Percentiles rank a stretch among this genome's conserved stretches.
phyloP scores from a whole-genome alignment of 2,888 invertebrate genomes.

The Himalopsyche anomala region DNA sequence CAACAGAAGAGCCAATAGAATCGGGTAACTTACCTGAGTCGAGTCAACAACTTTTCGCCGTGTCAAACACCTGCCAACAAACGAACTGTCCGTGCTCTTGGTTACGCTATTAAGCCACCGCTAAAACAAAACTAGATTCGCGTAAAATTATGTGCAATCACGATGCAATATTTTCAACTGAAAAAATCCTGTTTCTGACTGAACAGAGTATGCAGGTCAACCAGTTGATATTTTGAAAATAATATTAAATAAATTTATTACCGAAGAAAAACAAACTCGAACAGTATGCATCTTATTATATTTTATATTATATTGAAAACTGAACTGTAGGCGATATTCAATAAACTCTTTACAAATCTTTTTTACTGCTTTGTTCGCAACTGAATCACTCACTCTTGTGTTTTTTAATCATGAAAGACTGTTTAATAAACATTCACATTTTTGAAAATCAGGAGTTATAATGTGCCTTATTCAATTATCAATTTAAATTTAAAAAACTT shows the following conservation, averaged over 20 bases:
- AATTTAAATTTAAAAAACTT: no score
- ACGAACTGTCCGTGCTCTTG: neutral
- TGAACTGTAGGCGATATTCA: no score
- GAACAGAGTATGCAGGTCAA: neutral
- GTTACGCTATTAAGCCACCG: conserved; percentile 2
- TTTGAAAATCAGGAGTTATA: no score
- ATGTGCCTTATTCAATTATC: no score
- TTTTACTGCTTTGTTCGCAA: neutral
- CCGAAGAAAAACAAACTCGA: no score
- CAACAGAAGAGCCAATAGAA: conserved; percentile 47
- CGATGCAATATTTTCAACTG: neutral
- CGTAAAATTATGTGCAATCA: conserved; percentile 26
- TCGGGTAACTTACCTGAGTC: conserved; percentile 46
- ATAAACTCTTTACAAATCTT: neutral
- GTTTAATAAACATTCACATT: neutral
- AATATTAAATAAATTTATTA: no score
- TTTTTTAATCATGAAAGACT: neutral
- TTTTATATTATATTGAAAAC: no score
- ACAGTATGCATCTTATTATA: no score
- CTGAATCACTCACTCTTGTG: conserved; percentile 11
- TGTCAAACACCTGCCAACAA: conserved; percentile 38
- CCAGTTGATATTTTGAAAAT: neutral
- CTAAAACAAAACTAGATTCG: conserved; percentile 16
- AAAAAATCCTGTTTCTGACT: neutral
- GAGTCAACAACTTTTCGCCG: neutral